Base-by-base conservation (phyloP, 2,797 vertebrate species). In the Miichthys miiuy region DNA sequence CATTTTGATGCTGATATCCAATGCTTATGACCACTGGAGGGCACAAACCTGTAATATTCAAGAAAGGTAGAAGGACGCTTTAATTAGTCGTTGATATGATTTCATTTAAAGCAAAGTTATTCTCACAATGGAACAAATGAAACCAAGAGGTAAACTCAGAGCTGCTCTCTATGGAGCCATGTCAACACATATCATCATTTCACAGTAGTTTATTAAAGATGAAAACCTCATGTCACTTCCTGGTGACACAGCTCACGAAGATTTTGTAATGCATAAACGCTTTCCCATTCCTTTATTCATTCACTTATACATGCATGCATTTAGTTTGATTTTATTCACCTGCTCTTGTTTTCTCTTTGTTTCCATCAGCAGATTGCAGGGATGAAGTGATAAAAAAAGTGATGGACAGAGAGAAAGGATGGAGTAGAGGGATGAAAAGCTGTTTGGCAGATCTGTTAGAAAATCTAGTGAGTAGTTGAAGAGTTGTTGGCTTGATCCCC, bases 401-500 rank as follows among this genome's bases (percentile, higher is more conserved):
- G 73, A 76, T 51, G 66, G 66, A 51, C 68, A 54, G 65, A 79
- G 34, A 68, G 61, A 68, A 42, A 14, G 56, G 70, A 80, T 64
- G 68, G 72, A 72, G 30, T 6, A 62, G 50, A 77, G 57, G 71
- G 77, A 82, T 72, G 68, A 74, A 47, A 78, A 75, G 72, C 75
- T 60, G 57, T 47, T 47, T 88, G 87, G 80, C 75, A 85, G 41
- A 72, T 75, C 68, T 74, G 52, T 78, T 77, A 51, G 61, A 61
- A 67, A 83, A 77, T 85, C 63, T 68, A 75, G 75, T 68, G 79
- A 87, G 79, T 69, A 65, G 72, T 34, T 82, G 65, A 76, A 60
- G 56, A 87, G 73, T 76, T 57, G 44, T 78, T 89, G 91, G 89
- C 91, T 68, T 80, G 55, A 80, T 88, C 87, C 86, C 80, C 85